Base-by-base conservation (phyloP, 2,888 invertebrate genomes). In the Teinopalpus imperialis region DNA sequence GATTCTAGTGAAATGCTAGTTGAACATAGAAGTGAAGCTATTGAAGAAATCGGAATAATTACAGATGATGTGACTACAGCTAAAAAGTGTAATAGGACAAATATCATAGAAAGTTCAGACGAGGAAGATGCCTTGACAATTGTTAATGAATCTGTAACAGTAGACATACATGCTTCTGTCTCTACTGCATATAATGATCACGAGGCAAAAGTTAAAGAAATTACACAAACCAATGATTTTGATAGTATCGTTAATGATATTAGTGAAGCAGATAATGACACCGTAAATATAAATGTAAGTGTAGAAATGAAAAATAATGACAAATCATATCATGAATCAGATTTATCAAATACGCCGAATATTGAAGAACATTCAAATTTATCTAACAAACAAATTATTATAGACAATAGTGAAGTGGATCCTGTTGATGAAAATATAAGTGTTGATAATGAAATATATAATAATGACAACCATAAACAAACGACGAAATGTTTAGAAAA, bases 81-180 rank as follows among this genome's bases (percentile, higher is more conserved):
- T 35, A 58, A 31, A 36, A 64, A 57, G 52, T 51, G 61, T 6
- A 63, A 61, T 20, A 63, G 43, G 51, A 45, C 43, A 13, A 59
- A 63, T 46, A 41, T 58, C 2, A 58, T 60, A 16, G 54, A 68
- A 29, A 64, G 64, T 57, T 67, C 69, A 13, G 66, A 67, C 42
- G 65, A 64, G 6, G 64, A 70, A 46, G 53, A 52, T 26, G 49
- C 47, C 40, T 13, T 52, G 18, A 44, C 44, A 8, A 12, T 43
- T 16, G 43, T 64, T 0, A 63, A 54, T 50, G 49, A 63, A 37
- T 50, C 59, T 4, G 51, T 66, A 5, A 46, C 43, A 30, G 62
- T 59, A 39, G 61, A 66, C 57, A 45, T 61, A 24, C 59, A 68
- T 41, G 43, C 42, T 27, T 1, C 39, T 24, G 32, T 2, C 5